Base-by-base conservation (phyloP, 2,797 vertebrate species). In the Psittacula echo region DNA sequence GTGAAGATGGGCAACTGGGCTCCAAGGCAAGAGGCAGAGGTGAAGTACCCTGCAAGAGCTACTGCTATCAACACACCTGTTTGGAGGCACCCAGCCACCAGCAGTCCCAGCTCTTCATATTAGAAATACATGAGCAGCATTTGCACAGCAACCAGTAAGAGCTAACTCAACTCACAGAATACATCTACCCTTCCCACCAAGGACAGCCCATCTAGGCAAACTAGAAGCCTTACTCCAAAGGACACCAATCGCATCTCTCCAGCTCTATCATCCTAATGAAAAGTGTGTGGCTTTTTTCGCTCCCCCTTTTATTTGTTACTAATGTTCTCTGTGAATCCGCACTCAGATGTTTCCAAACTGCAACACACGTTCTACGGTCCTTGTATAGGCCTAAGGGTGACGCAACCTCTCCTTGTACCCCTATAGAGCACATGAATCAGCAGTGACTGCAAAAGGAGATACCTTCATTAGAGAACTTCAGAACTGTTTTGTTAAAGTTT, bases 51-150 rank as follows among this genome's bases (percentile, higher is more conserved):
- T 3, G 0, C 27, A 14, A 37, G 76, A 53, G 41, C 0, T 24
- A 39, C 65, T 5, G 5, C 32, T 2, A 4, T 3, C 29, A 27
- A 30, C 29, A 18, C 32, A 23, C 9, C 13, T 77, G 14, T 2
- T 39, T 61, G 58, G 47, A 84, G 39, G 8, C 7, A 9, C n/a
- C 24, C 32, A 11, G 29, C 8, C 54, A 18, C 11, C 61, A 64
- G 24, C 58, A 60, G 47, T 5, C 11, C 42, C 0, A 0, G 18
- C 11, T 30, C 6, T 7, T 58, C 42, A 9, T 4, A 4, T 12
- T 4, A 39, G 39, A 54, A 87, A 71, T 7, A 2, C 0, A 0
- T 0, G 4, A 53, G 66, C 65, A 24, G 45, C 1, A 3, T 7
- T 10, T 5, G 11, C 39, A 56, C 61, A 88, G 30, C 48, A 48